phyloP scores from a whole-genome alignment of 2,888 invertebrate species.

The Spilosoma lubricipeda region DNA sequence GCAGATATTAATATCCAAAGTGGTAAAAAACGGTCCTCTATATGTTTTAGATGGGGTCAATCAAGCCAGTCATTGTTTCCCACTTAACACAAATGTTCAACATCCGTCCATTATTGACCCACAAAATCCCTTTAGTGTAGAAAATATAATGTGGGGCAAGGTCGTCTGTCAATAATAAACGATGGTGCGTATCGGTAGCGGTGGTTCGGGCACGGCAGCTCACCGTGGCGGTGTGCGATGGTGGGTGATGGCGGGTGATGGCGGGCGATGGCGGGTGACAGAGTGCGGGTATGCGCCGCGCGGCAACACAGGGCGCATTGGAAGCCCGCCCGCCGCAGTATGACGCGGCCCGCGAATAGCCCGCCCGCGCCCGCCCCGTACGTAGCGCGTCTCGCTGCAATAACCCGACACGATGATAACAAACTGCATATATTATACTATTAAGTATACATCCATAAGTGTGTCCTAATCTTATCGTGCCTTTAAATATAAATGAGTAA shows the following conservation, averaged over 20 bases:
- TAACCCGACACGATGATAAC: slow-evolving; percentile 55
- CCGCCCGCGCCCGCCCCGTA: slow-evolving; percentile 73
- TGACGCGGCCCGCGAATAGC: slow-evolving; percentile 78
- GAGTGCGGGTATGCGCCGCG: slow-evolving; percentile 60
- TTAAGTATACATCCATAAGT: slow-evolving; percentile 49
- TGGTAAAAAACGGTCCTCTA: slow-evolving; percentile 3
- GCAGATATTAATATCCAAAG: slow-evolving; percentile 35
- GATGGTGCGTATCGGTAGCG: slow-evolving; percentile 70
- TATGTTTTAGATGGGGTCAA: slow-evolving; percentile 37
- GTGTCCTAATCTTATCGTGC: slow-evolving; percentile 66
- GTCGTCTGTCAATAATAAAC: slow-evolving; percentile 78
- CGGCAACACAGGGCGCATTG: slow-evolving; percentile 51
- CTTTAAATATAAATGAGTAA: slow-evolving; percentile 61
- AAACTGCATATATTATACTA: slow-evolving; percentile 55
- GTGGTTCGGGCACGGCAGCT: slow-evolving; percentile 41
- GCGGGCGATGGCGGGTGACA: slow-evolving; percentile 54
- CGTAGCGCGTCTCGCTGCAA: slow-evolving; percentile 55
- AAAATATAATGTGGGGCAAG: slow-evolving; percentile 79
- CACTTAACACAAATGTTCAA: slow-evolving; percentile 53
- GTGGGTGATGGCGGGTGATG: slow-evolving; percentile 36
- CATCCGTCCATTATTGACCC: slow-evolving; percentile 66
- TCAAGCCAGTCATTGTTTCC: slow-evolving; percentile 53
- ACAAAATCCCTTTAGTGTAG: slow-evolving; percentile 65
- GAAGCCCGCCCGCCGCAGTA: slow-evolving; percentile 72
- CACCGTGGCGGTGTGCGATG: slow-evolving; percentile 27